A percentile compares a stretch with the other conserved stretches of the same genome.
Evolutionary conservation across 2,888 invertebrate genomes (phyloP).

Genomic region (Timema cristinae): DNA sequence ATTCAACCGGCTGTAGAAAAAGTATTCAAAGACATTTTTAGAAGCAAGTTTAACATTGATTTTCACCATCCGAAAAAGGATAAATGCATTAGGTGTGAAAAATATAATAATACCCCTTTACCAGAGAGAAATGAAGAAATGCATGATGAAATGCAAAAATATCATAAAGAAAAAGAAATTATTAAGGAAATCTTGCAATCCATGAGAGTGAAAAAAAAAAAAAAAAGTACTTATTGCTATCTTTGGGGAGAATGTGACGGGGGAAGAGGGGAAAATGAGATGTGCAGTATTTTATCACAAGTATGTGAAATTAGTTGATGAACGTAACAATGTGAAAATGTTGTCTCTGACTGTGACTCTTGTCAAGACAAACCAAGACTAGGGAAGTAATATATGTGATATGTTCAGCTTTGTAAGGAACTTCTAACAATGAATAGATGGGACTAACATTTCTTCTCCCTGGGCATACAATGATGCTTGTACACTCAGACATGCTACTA

Average conservation of each 20-base stretch:
- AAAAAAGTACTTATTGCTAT: slow-evolving; percentile 7
- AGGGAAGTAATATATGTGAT: not conserved
- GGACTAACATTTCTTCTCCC: slow-evolving; percentile 2
- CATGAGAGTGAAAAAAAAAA: not conserved
- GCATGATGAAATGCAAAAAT: not conserved
- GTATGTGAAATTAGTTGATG: slow-evolving; percentile 6
- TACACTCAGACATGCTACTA: slow-evolving; percentile 27
- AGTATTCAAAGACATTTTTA: slow-evolving; percentile 25
- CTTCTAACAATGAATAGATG: not conserved
- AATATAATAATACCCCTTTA: slow-evolving; percentile 7
- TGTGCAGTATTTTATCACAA: slow-evolving; percentile 11
- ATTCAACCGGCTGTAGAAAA: slow-evolving; percentile 10
- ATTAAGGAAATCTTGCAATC: slow-evolving; percentile 3
- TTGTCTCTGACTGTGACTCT: slow-evolving; percentile 11
- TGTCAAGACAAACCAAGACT: slow-evolving; percentile 4
- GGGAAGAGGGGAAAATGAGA: slow-evolving; percentile 3
- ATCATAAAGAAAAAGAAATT: slow-evolving; percentile 23
- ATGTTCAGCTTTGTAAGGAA: slow-evolving; percentile 1
- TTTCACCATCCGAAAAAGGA: slow-evolving; percentile 32
- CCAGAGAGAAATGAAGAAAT: slow-evolving; percentile 13
- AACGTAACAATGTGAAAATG: not conserved
- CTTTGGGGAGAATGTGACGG: slow-evolving; percentile 9
- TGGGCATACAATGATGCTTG: slow-evolving; percentile 12
- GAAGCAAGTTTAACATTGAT: slow-evolving; percentile 30
- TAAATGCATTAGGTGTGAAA: slow-evolving; percentile 29